Conservation (phyloP, 2,888 invertebrate genomes). For the Poecilus cupreus region DNA sequence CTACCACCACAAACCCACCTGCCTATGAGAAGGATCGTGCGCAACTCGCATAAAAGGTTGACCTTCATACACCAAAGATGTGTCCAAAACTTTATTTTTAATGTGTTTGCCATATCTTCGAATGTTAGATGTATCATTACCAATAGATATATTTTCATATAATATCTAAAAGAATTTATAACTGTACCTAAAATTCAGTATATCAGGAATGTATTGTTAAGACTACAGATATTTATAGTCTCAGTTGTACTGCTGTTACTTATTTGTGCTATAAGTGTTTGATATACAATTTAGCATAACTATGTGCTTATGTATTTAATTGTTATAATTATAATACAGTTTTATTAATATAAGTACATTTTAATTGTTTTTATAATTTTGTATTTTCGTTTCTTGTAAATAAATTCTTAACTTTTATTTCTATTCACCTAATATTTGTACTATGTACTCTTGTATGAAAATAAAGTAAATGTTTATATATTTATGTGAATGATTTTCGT, state of each 20-base stretch:
- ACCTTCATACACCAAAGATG: background rate
- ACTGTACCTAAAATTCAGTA: background rate
- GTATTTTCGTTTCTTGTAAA: background rate
- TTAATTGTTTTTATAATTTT: constrained; percentile 1
- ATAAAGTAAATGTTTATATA: too few relatives aligned
- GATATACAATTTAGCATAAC: background rate
- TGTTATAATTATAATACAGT: background rate
- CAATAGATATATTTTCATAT: constrained; percentile 15
- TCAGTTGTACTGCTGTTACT: background rate
- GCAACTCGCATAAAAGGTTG: constrained; percentile 34
- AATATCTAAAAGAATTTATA: background rate
- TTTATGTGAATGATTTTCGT: too few relatives aligned
- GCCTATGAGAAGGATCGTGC: constrained; percentile 18
- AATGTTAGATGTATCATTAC: background rate
- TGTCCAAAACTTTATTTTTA: background rate
- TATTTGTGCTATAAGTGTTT: background rate
- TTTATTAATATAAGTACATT: background rate
- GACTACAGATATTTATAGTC: background rate
- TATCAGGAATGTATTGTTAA: background rate
- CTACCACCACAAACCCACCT: background rate
- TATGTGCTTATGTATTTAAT: background rate
- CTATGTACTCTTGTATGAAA: too few relatives aligned
- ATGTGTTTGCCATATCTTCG: background rate
- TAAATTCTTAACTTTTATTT: background rate
- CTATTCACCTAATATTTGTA: too few relatives aligned